Evolutionary conservation across 2,113 vertebrate genomes (phyloP), one percentile per base, ranked within the genome.

Genomic region (Vidua chalybeata): DNA sequence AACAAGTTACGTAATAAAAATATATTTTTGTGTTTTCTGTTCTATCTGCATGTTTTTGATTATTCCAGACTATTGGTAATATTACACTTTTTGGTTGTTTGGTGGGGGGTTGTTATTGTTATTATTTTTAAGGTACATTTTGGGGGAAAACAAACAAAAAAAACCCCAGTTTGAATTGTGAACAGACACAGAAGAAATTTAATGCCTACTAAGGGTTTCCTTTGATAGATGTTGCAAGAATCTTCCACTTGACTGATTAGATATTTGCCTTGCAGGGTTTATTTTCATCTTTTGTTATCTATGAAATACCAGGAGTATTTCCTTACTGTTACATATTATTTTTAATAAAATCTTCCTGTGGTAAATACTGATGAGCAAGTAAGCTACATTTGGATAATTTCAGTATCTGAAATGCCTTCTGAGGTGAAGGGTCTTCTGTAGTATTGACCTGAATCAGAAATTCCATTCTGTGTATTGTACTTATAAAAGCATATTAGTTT

Each of bases 21-120:
- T 3, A 41, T 7, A 0, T 5, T 39, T 30, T 46, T 2, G 3
- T 71, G 26, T 67, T 91, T 69, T 67, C 12, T 1, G 0, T 56
- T 73, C 46, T 58, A 10, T 4, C 30, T 31, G 46, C 37, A 17
- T 46, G 9, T 28, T 30, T 68, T 83, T 39, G 6, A 26, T 84
- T 82, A 63, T 84, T 84, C 15, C 18, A 69, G 46, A 21, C 14
- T 86, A 2, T 14, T 59, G 26, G 9, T 74, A 49, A 28, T 78
- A 71, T 10, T 82, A 9, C 0, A 0, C 51, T 1, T 3, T 51
- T 59, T 46, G 5, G n/a, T 48, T 61, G 11, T 17, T 59, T 15
- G 13, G 2, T 12, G 10, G 18, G 30, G 10, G 5, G 3, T 35
- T 33, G 15, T 24, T 35, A 13, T 75, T 49, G 2, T 8, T 35